Evolutionary conservation across 2,113 vertebrate genomes (phyloP).

Genomic region (Myanophis thanlyinensis): DNA sequence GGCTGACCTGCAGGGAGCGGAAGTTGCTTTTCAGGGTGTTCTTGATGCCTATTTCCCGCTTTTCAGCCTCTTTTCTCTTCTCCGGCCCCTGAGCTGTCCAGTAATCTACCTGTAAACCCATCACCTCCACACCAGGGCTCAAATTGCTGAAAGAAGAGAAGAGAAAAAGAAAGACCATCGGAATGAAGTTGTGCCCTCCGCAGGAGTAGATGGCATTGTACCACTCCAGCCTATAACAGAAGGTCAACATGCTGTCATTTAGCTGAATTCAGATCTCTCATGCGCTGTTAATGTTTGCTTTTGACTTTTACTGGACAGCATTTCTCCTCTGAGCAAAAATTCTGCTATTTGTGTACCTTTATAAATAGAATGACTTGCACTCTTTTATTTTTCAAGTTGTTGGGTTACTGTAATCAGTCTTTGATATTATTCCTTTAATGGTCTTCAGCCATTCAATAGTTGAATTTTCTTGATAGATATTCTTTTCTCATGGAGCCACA

Average conservation of each 20-base stretch:
- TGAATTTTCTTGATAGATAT: not conserved
- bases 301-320: not conserved
- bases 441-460: no score
- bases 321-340: not conserved
- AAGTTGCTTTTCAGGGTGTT: constrained; percentile 94
- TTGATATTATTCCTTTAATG: not conserved
- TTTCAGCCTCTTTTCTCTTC: constrained; percentile 80
- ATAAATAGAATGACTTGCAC: not conserved
- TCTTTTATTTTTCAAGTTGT: not conserved
- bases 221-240: not conserved
- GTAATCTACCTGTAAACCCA: constrained; percentile 94
- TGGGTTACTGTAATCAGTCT: not conserved
- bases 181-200: not conserved
- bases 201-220: not conserved
- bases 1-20: constrained; percentile 89
- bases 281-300: not conserved
- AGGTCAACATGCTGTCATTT: not conserved
- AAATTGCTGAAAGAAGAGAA: constrained; percentile 60
- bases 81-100: constrained; percentile 85
- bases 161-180: not conserved
- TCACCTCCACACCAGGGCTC: constrained; percentile 83
- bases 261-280: not conserved
- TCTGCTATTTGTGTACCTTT: not conserved
- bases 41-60: constrained; percentile 79
- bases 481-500: not conserved